These are phyloP conservation scores for Elachura formosa DNA, from an alignment of 2,113 vertebrate species.

Conservation along the genomic window DNA sequence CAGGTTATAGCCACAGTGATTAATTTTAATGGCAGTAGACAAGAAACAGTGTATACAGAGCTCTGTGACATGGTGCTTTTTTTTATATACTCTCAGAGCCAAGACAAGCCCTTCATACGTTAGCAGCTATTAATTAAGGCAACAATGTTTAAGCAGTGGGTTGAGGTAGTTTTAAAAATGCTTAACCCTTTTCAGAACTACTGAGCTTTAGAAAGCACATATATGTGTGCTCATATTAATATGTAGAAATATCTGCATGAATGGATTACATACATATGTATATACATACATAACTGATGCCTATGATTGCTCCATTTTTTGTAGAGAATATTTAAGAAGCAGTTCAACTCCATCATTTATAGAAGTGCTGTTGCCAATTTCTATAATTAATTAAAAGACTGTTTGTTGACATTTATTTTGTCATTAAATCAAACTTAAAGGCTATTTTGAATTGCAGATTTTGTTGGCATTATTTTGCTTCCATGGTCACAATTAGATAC, in stretches of 20 bases:
- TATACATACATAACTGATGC: not conserved
- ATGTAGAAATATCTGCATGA: not conserved
- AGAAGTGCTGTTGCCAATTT: not conserved
- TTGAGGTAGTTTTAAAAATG: constrained; percentile 54
- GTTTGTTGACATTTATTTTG: not conserved
- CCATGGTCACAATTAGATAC: not conserved
- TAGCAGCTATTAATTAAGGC: constrained; percentile 67
- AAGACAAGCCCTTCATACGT: constrained; percentile 30
- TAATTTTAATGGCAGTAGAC: constrained; percentile 41
- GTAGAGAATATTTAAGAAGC: not conserved
- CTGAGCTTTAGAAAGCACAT: not conserved
- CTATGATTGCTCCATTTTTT: not conserved
- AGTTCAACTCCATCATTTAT: not conserved
- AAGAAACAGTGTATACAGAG: constrained; percentile 14
- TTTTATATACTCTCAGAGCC: not conserved
- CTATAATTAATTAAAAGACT: not conserved
- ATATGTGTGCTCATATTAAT: not conserved
- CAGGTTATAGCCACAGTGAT: not conserved
- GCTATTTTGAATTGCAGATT: not conserved
- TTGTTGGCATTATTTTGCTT: constrained; percentile 19
- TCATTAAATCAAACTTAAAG: not conserved
- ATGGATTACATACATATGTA: not conserved
- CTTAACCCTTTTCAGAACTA: constrained; percentile 42
- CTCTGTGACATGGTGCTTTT: constrained; percentile 44
- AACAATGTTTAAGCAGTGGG: constrained; percentile 40